phyloP scores from a whole-genome alignment of 2,797 vertebrate species.

The Pteronotus mesoamericanus region DNA sequence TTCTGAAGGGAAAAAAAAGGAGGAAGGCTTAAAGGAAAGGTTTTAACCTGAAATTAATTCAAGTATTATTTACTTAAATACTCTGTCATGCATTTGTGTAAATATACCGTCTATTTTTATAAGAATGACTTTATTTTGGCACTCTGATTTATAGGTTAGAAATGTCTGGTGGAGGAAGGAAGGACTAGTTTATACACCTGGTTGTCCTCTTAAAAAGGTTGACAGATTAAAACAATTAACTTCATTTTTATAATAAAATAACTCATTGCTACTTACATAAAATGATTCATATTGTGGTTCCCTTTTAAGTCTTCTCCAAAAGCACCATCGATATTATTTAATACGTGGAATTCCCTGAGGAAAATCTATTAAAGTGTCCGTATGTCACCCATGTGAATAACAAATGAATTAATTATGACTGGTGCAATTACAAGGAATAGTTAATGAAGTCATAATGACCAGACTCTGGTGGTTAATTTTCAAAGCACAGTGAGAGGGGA shows the following conservation, averaged over 20 bases:
- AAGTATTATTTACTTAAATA: constrained; percentile 51
- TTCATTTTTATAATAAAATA: constrained; percentile 44
- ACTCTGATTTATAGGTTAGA: constrained; percentile 7
- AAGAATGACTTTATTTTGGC: constrained; percentile 44
- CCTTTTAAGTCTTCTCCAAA: constrained; percentile 46
- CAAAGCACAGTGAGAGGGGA: constrained; percentile 55
- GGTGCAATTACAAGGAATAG: constrained; percentile 54
- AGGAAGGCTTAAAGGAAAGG: constrained; percentile 28
- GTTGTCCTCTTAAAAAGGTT: constrained; percentile 37
- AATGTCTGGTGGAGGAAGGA: background rate
- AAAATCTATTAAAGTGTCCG: constrained; percentile 64
- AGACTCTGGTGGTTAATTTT: constrained; percentile 65
- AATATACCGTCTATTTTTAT: constrained; percentile 27
- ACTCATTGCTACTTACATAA: background rate
- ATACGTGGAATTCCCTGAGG: constrained; percentile 59
- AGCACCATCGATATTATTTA: constrained; percentile 56
- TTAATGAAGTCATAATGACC: constrained; percentile 69
- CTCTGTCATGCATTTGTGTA: constrained; percentile 23
- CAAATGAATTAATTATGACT: constrained; percentile 68
- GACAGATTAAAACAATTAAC: background rate
- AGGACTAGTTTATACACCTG: background rate
- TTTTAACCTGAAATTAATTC: constrained; percentile 60
- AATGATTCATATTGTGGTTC: constrained; percentile 14
- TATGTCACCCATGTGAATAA: constrained; percentile 53
- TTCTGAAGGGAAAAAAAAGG: background rate